Conservation (phyloP, 2,797 vertebrate genomes). For the Xiphorhynchus erythropygius region DNA sequence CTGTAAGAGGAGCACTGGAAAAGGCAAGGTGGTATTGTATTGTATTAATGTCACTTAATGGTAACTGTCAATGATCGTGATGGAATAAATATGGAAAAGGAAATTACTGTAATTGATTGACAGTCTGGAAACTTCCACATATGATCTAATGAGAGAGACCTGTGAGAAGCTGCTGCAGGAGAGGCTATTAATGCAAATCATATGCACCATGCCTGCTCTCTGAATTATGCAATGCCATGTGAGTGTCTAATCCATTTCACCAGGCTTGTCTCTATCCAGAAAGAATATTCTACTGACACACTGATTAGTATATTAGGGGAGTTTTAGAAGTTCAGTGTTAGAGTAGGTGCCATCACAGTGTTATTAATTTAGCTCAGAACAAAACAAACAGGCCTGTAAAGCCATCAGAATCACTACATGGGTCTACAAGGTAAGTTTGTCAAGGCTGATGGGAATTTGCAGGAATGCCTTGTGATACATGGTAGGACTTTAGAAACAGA, state of each 20-base stretch:
- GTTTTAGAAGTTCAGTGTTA: slow-evolving; percentile 74
- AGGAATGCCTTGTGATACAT: slow-evolving; percentile 47
- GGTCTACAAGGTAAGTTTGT: slow-evolving; percentile 70
- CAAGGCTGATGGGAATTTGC: slow-evolving; percentile 62
- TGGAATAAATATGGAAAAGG: slow-evolving; percentile 82
- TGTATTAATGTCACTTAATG: slow-evolving; percentile 82
- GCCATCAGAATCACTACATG: slow-evolving; percentile 68
- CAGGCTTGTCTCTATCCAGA: slow-evolving; percentile 76
- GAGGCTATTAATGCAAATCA: slow-evolving; percentile 82
- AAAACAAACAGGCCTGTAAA: slow-evolving; percentile 69
- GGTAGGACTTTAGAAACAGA: slow-evolving; percentile 60
- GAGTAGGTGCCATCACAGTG: slow-evolving; percentile 29
- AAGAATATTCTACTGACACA: slow-evolving; percentile 72
- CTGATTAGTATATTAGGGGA: slow-evolving; percentile 79
- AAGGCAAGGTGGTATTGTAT: slow-evolving; percentile 75
- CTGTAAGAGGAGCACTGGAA: slow-evolving; percentile 54
- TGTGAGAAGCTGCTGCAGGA: slow-evolving; percentile 63
- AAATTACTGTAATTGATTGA: slow-evolving; percentile 84
- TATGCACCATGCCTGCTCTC: slow-evolving; percentile 74
- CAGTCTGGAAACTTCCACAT: slow-evolving; percentile 79
- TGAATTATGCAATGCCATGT: slow-evolving; percentile 81
- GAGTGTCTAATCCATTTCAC: slow-evolving; percentile 79
- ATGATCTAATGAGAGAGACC: slow-evolving; percentile 77
- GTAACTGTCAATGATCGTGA: slow-evolving; percentile 78
- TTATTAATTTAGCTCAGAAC: slow-evolving; percentile 76